Evolutionary conservation across 2,888 invertebrate genomes (phyloP).

Genomic region (Tachystola acroxantha): DNA sequence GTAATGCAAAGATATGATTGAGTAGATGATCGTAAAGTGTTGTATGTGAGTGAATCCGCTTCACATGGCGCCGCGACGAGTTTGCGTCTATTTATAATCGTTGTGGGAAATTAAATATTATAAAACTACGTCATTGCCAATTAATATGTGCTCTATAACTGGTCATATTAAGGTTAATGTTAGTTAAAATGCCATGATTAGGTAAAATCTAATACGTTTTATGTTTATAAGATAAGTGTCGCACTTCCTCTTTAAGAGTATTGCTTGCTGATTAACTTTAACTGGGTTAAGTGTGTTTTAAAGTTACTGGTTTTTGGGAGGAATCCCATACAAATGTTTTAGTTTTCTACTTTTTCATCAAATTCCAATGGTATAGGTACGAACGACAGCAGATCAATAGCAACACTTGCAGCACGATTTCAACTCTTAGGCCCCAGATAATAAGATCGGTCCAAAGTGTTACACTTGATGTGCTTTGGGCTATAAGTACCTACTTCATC

Average conservation of each 20-base stretch:
- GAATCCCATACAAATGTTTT: too few species aligned
- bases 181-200: background rate
- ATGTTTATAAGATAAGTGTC: background rate
- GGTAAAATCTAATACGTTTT: background rate
- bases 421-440: too few species aligned
- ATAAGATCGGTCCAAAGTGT: too few species aligned
- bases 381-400: too few species aligned
- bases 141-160: background rate
- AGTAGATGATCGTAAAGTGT: background rate
- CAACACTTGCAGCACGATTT: too few species aligned
- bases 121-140: background rate
- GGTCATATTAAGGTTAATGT: background rate
- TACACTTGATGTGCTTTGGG: too few species aligned
- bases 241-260: background rate
- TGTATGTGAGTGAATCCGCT: background rate
- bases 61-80: background rate
- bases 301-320: background rate
- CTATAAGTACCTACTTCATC: too few species aligned
- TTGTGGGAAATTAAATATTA: background rate
- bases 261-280: background rate
- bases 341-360: too few species aligned
- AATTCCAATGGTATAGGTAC: too few species aligned
- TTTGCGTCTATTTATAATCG: background rate
- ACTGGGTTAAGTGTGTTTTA: background rate
- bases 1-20: background rate